Evolutionary conservation across 1,140 invertebrate species (phyloP).

Genomic region (Lamellibrachia luymesi): DNA sequence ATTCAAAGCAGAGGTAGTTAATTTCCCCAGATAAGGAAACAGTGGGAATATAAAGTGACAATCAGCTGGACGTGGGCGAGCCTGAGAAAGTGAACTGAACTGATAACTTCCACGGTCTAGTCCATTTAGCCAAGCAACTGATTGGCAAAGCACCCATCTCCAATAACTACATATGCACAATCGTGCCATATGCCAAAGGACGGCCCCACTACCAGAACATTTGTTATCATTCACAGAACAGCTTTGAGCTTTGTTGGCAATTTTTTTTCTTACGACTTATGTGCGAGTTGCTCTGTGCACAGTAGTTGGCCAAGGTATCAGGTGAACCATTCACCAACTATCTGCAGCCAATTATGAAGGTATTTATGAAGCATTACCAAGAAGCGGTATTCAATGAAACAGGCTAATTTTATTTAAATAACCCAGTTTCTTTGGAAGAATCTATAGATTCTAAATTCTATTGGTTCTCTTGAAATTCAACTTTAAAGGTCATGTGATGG

Average conservation of each 20-base stretch:
- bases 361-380: background rate
- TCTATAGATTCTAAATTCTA: background rate
- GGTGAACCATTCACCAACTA: background rate
- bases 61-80: background rate
- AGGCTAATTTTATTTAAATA: background rate
- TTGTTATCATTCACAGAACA: background rate
- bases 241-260: background rate
- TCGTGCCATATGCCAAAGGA: background rate
- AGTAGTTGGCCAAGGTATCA: background rate
- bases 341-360: background rate
- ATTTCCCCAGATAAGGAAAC: background rate
- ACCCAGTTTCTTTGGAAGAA: background rate
- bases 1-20: background rate
- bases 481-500: background rate
- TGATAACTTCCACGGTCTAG: background rate
- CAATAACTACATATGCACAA: background rate
- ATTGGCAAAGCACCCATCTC: background rate
- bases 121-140: background rate
- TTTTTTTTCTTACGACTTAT: background rate
- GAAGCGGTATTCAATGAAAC: background rate
- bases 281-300: background rate
- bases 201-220: background rate
- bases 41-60: background rate
- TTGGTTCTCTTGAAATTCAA: background rate
- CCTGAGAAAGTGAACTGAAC: background rate